Conservation (phyloP, 1,140 invertebrate species). For the Caerostris extrusa region DNA sequence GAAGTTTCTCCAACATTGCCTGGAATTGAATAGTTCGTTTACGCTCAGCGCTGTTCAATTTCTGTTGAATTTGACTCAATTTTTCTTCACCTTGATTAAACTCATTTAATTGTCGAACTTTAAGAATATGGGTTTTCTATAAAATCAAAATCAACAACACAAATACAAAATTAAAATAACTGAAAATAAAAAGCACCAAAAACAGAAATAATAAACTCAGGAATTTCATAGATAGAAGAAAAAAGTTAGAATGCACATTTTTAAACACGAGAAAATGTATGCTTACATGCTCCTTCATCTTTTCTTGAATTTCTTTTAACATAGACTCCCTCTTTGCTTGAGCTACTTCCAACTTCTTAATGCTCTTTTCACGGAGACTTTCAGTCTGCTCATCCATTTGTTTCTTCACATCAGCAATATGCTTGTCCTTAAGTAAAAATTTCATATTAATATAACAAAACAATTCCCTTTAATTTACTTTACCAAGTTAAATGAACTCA, state of each 20-base stretch:
- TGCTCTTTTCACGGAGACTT: slow-evolving; percentile 90
- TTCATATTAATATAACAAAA: too few species aligned
- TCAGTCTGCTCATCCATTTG: slow-evolving; percentile 90
- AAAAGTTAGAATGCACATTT: not conserved
- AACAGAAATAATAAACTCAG: not conserved
- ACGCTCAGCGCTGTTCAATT: slow-evolving; percentile 87
- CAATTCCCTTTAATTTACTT: too few species aligned
- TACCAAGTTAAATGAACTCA: too few species aligned
- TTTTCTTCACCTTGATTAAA: slow-evolving; percentile 83
- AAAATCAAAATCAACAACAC: slow-evolving; percentile 44
- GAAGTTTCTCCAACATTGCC: slow-evolving; percentile 89
- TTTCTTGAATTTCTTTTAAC: slow-evolving; percentile 93
- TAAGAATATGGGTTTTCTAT: slow-evolving; percentile 66
- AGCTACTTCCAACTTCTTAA: slow-evolving; percentile 91
- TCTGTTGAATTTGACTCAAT: slow-evolving; percentile 87
- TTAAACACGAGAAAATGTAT: not conserved
- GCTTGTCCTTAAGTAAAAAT: slow-evolving; percentile 85
- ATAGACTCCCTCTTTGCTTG: slow-evolving; percentile 92
- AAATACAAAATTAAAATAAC: slow-evolving; percentile 58
- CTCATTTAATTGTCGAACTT: slow-evolving; percentile 74
- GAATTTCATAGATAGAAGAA: not conserved
- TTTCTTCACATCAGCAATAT: slow-evolving; percentile 93
- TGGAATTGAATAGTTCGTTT: slow-evolving; percentile 90
- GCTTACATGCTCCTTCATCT: slow-evolving; percentile 94
- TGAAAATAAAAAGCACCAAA: not conserved